These are phyloP conservation scores for Acrobasis suavella DNA, from an alignment of 2,888 invertebrate species.

Conservation along the genomic window DNA sequence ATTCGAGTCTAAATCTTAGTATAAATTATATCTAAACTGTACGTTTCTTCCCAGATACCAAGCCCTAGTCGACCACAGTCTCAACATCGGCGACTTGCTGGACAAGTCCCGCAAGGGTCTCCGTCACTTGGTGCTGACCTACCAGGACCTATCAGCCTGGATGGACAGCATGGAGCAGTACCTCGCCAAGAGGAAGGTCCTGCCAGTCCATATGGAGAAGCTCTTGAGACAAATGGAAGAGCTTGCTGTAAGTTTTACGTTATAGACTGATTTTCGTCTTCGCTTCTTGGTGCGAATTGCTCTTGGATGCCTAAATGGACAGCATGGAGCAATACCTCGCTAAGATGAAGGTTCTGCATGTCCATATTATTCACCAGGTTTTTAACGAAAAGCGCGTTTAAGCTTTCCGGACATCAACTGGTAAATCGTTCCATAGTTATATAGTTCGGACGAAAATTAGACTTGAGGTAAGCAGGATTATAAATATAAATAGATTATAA, in stretches of 20 bases:
- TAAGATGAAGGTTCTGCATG: slow-evolving; percentile 91
- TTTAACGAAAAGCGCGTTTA: no score
- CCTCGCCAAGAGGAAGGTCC: slow-evolving; percentile 89
- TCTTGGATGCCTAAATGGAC: slow-evolving; percentile 96
- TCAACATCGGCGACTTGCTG: slow-evolving; percentile 90
- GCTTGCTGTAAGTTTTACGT: slow-evolving; percentile 84
- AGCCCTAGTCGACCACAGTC: slow-evolving; percentile 91
- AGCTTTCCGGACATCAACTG: no score
- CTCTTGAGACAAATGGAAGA: slow-evolving; percentile 96
- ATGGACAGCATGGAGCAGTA: slow-evolving; percentile 95
- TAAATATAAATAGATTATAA: no score
- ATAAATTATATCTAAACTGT: no score
- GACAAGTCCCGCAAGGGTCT: slow-evolving; percentile 93
- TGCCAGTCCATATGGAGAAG: slow-evolving; percentile 96
- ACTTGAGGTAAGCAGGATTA: no score
- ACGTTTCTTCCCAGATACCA: slow-evolving; percentile 84
- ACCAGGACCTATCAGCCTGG: slow-evolving; percentile 97
- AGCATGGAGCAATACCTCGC: slow-evolving; percentile 91
- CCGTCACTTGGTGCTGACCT: slow-evolving; percentile 94
- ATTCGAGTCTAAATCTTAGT: no score
- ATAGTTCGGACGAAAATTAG: no score
- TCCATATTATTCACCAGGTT: no score
- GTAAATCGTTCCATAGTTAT: no score
- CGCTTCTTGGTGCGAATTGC: no score
- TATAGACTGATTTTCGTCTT: neutral